Conservation (phyloP, 2,888 invertebrate species). For the Agrotis ipsilon region DNA sequence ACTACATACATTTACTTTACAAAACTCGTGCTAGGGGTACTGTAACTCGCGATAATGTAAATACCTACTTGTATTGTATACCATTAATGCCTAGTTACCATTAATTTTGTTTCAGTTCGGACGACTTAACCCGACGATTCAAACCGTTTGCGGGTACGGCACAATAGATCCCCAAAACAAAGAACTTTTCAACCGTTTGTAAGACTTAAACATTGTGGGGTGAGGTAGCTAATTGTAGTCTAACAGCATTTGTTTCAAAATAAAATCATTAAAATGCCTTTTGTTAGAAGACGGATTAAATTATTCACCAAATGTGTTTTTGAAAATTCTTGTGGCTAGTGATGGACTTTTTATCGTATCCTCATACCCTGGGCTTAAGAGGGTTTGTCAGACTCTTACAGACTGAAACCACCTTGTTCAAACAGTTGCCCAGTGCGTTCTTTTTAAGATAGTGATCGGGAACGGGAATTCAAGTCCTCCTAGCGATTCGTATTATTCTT, state of each 20-base stretch:
- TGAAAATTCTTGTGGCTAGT: not conserved
- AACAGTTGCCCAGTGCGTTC: no score
- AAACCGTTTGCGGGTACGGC: slow-evolving; percentile 18
- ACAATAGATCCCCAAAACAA: slow-evolving; percentile 36
- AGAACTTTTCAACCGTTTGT: slow-evolving; percentile 21
- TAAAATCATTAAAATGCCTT: not conserved
- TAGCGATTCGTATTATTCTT: no score
- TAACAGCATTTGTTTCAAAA: not conserved
- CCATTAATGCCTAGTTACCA: not conserved
- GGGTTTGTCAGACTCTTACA: no score
- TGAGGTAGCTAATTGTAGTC: slow-evolving; percentile 7
- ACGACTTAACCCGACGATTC: not conserved
- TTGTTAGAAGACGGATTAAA: not conserved
- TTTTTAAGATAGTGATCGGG: no score
- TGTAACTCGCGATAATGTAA: no score
- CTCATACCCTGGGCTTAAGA: no score
- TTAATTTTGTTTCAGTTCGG: slow-evolving; percentile 3
- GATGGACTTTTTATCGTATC: no score
- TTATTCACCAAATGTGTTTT: not conserved
- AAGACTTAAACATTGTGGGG: not conserved
- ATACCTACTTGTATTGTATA: no score
- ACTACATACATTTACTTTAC: no score
- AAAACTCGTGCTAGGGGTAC: no score
- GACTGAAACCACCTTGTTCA: no score
- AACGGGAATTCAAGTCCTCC: no score